Conservation (phyloP, 1,140 invertebrate genomes). For the Drosophila jambulina region DNA sequence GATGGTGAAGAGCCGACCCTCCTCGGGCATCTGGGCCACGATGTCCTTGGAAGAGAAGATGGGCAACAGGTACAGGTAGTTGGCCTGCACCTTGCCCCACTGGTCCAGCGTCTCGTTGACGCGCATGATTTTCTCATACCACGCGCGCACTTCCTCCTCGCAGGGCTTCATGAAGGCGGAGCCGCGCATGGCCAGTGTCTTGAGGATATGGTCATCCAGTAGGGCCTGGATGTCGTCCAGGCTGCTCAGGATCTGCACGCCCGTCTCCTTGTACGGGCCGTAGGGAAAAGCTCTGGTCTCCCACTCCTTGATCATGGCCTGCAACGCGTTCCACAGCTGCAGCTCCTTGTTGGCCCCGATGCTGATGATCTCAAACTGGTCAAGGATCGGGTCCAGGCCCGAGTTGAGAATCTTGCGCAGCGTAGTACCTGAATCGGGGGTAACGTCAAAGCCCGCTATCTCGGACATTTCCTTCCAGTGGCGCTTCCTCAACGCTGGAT, state of each 20-base stretch:
- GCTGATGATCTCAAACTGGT: conserved; percentile 94
- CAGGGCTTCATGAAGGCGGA: conserved; percentile 97
- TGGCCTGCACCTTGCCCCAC: conserved; percentile 94
- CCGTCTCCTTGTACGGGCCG: conserved; percentile 91
- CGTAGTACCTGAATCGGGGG: conserved; percentile 93
- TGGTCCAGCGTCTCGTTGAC: conserved; percentile 93
- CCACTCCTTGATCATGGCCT: conserved; percentile 95
- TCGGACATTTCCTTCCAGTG: conserved; percentile 97
- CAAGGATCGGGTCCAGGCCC: conserved; percentile 90
- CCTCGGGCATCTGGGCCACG: conserved; percentile 96
- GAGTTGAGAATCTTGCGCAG: conserved; percentile 93
- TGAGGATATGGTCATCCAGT: conserved; percentile 95
- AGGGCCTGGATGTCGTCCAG: conserved; percentile 94
- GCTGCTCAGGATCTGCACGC: conserved; percentile 91
- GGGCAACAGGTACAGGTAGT: conserved; percentile 96
- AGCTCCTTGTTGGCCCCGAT: conserved; percentile 95
- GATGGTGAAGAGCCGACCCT: conserved; percentile 91
- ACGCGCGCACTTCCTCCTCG: conserved; percentile 91
- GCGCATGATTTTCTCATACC: conserved; percentile 92
- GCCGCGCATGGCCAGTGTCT: conserved; percentile 95
- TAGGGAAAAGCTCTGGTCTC: conserved; percentile 90
- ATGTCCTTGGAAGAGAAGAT: conserved; percentile 98
- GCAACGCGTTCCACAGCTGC: conserved; percentile 91
- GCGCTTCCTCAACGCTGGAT: conserved; percentile 92
- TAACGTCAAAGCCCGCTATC: conserved; percentile 92